Conservation (phyloP, 2,888 invertebrate species). For the Apomyelois bistriatella region DNA sequence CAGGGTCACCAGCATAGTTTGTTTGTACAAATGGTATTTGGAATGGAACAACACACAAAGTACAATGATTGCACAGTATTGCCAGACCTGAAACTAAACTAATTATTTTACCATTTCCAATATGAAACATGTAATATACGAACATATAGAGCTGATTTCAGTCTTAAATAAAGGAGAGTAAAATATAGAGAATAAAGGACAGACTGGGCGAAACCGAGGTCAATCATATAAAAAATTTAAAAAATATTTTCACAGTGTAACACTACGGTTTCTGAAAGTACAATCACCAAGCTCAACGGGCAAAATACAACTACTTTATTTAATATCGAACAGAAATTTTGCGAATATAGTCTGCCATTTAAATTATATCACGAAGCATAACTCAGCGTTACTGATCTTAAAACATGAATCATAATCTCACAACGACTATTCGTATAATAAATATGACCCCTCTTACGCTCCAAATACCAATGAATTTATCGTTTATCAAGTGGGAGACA, state of each 20-base stretch:
- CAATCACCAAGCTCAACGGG: too few species aligned
- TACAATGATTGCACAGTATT: background rate
- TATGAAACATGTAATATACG: too few species aligned
- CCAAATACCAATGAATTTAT: slow-evolving; percentile 10
- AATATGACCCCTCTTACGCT: slow-evolving; percentile 2
- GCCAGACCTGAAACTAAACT: background rate
- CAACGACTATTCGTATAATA: slow-evolving; percentile 8
- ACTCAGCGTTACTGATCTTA: slow-evolving; percentile 5
- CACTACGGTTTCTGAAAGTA: too few species aligned
- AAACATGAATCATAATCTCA: slow-evolving; percentile 11
- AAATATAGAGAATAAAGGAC: too few species aligned
- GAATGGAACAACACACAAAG: background rate
- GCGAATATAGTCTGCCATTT: background rate
- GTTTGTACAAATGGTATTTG: slow-evolving; percentile 33
- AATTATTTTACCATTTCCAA: background rate
- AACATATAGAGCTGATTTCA: too few species aligned
- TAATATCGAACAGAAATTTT: background rate
- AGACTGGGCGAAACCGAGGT: too few species aligned
- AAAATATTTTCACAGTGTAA: too few species aligned
- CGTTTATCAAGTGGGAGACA: slow-evolving; percentile 10
- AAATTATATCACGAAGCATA: slow-evolving; percentile 9
- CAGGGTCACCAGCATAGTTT: slow-evolving; percentile 38
- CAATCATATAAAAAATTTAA: too few species aligned
- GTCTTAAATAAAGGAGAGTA: too few species aligned
- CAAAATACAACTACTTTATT: too few species aligned